phyloP scores from a whole-genome alignment of 2,888 invertebrate species.

The Camponotus fellah region DNA sequence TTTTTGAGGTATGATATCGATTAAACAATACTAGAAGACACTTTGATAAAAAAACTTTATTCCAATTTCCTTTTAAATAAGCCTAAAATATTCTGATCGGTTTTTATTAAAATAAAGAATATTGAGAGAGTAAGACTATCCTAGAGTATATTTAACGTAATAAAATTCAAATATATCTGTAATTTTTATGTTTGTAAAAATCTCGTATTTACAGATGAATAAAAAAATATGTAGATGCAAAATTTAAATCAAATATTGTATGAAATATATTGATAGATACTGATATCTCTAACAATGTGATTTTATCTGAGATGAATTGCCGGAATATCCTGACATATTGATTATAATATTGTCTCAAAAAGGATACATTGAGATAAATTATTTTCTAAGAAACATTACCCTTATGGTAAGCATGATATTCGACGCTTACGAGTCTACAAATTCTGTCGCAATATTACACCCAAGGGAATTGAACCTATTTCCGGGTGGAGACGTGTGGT shows the following conservation, averaged over 20 bases:
- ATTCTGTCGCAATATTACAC: slow-evolving; percentile 64
- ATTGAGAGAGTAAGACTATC: not conserved
- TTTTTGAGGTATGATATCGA: not conserved
- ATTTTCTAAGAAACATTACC: slow-evolving; percentile 65
- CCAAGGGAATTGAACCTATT: slow-evolving; percentile 63
- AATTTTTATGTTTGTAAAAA: not conserved
- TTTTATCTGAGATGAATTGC: slow-evolving; percentile 17
- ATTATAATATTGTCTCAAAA: slow-evolving; percentile 46
- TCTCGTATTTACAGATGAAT: not conserved
- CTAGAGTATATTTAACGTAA: not conserved
- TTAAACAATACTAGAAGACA: not conserved
- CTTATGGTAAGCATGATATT: slow-evolving; percentile 62
- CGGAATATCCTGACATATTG: slow-evolving; percentile 32
- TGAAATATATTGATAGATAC: not conserved
- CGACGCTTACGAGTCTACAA: slow-evolving; percentile 53
- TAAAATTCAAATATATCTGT: not conserved
- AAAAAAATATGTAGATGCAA: not conserved
- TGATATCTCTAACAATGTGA: not conserved
- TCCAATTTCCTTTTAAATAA: not conserved
- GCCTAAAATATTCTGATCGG: not conserved
- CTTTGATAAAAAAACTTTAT: not conserved
- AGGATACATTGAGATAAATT: slow-evolving; percentile 62
- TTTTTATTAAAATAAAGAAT: not conserved
- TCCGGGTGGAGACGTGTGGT: slow-evolving; percentile 44
- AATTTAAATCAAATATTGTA: not conserved